Evolutionary conservation across 2,797 vertebrate genomes (phyloP).

Genomic region (Danio jaintianensis): DNA sequence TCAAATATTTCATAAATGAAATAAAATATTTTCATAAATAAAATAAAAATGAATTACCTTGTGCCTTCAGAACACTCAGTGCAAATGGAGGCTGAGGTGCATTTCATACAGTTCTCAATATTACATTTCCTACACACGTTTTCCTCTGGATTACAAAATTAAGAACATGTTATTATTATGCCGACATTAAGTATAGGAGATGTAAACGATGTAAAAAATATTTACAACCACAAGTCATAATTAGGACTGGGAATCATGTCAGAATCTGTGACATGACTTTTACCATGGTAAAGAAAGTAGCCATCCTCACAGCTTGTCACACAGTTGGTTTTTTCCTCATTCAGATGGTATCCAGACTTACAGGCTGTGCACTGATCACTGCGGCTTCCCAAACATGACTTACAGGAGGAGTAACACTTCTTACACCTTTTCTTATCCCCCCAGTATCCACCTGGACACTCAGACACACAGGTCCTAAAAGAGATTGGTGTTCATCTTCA

Average conservation of each 20-base stretch:
- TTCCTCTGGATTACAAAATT: conserved; percentile 77
- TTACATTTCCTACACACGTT: conserved; percentile 90
- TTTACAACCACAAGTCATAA: too few species aligned
- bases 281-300: conserved; percentile 84
- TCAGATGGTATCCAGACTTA: conserved; percentile 87
- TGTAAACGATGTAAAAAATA: too few species aligned
- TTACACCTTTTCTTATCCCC: conserved; percentile 84
- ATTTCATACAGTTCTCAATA: conserved; percentile 88
- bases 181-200: too few species aligned
- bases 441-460: conserved; percentile 78
- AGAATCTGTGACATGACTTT: conserved; percentile 18
- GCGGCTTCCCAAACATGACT: conserved; percentile 90
- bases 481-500: neutral
- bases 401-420: conserved; percentile 88
- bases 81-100: conserved; percentile 88
- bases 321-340: conserved; percentile 86
- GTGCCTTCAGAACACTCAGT: conserved; percentile 90
- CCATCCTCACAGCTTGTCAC: conserved; percentile 84
- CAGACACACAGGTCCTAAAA: conserved; percentile 72
- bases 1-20: neutral
- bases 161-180: neutral
- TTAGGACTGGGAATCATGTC: neutral
- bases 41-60: conserved; percentile 83
- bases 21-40: neutral
- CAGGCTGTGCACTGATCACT: conserved; percentile 92